phyloP scores from a whole-genome alignment of 1,140 invertebrate species.

The Microplitis mediator region DNA sequence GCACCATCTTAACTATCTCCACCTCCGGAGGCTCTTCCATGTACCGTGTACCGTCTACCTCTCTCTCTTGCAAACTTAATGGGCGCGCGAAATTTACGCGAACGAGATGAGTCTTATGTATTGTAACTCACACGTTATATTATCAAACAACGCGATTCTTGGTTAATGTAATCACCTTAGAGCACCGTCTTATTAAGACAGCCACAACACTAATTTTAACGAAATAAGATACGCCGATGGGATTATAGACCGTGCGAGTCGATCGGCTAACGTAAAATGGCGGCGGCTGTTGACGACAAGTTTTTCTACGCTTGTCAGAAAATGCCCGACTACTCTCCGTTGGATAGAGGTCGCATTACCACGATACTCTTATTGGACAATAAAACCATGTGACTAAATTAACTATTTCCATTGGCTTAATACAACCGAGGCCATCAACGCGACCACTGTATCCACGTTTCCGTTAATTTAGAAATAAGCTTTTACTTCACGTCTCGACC shows the following conservation, averaged over 20 bases:
- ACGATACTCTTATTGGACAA: constrained; percentile 47
- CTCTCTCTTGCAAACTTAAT: constrained; percentile 27
- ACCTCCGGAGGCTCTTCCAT: constrained; percentile 29
- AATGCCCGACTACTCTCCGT: constrained; percentile 75
- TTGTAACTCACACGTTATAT: constrained; percentile 2
- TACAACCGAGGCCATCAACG: constrained; percentile 37
- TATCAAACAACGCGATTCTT: constrained; percentile 37
- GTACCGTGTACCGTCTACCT: constrained; percentile 6
- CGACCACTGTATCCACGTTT: constrained; percentile 38
- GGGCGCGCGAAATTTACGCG: constrained; percentile 49
- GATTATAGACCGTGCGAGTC: constrained; percentile 62
- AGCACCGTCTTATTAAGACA: constrained; percentile 29
- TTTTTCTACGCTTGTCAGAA: constrained; percentile 91
- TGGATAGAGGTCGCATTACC: constrained; percentile 64
- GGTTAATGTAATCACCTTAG: constrained; percentile 16
- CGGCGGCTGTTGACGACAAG: constrained; percentile 86
- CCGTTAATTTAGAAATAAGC: constrained; percentile 25
- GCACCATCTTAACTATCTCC: constrained; percentile 49
- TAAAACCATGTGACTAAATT: constrained; percentile 52
- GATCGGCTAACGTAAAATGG: constrained; percentile 80
- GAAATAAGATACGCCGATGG: constrained; percentile 45
- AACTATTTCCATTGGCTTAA: constrained; percentile 31
- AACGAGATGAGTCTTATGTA: constrained; percentile 32
- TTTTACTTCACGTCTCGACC: neutral
- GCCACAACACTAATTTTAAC: constrained; percentile 43